Conservation (phyloP, 2,888 invertebrate species). For the Prosopocoilus inquinatus region DNA sequence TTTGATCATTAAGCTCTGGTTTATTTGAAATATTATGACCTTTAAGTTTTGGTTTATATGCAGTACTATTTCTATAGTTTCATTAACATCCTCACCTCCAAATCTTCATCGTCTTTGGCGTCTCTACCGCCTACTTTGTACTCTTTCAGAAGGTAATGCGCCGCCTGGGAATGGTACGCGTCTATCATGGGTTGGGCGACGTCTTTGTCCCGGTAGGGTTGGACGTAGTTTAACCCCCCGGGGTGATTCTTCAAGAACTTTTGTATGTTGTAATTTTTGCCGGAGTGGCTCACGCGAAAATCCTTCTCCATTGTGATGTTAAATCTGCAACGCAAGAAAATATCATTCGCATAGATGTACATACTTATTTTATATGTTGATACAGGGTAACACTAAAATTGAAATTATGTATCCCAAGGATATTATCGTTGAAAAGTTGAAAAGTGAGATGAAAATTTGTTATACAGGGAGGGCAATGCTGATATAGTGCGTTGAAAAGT, state of each 20-base stretch:
- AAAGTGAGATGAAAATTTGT: too few species aligned
- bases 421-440: too few species aligned
- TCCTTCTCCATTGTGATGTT: conserved; percentile 34
- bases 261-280: conserved; percentile 62
- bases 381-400: too few species aligned
- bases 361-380: too few species aligned
- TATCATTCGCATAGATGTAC: too few species aligned
- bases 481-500: too few species aligned
- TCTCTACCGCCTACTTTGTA: conserved; percentile 54
- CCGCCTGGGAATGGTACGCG: conserved; percentile 62
- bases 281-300: conserved; percentile 49
- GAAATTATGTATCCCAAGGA: too few species aligned
- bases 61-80: too few species aligned
- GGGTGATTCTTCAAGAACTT: conserved; percentile 71
- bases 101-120: conserved; percentile 40
- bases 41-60: too few species aligned
- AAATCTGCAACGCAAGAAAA: neutral
- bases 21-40: too few species aligned
- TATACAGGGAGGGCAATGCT: too few species aligned
- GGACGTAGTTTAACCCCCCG: conserved; percentile 67
- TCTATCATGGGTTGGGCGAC: conserved; percentile 56
- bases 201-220: conserved; percentile 56
- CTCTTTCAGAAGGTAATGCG: conserved; percentile 64
- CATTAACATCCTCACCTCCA: conserved; percentile 51
- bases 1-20: too few species aligned